Evolutionary conservation across 1,140 invertebrate species (phyloP).

Genomic region (Phymorhynchus buccinoides): DNA sequence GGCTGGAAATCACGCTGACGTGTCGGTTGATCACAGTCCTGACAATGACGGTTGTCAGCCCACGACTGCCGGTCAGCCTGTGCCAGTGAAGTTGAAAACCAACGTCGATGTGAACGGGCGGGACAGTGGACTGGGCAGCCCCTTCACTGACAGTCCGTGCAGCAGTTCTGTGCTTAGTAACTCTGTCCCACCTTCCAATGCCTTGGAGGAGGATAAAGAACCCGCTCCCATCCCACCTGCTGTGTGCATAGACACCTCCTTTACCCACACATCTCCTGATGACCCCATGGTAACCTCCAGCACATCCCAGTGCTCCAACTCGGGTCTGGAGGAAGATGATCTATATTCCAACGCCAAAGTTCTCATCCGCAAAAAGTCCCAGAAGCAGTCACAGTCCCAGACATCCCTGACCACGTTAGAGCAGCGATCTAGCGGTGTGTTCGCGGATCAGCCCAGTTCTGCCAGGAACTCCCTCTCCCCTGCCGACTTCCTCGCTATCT

Average conservation of each 20-base stretch:
- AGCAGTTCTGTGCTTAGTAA: conserved; percentile 38
- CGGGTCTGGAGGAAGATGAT: conserved; percentile 39
- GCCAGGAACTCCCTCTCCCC: conserved; percentile 21
- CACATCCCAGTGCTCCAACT: conserved; percentile 27
- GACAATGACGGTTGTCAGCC: neutral
- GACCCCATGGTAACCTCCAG: conserved; percentile 8
- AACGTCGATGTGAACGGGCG: conserved; percentile 34
- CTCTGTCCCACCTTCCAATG: conserved; percentile 13
- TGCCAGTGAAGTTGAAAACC: conserved; percentile 18
- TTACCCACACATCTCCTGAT: neutral
- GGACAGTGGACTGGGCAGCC: conserved; percentile 51
- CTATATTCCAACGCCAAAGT: conserved; percentile 55
- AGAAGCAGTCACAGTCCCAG: conserved; percentile 40
- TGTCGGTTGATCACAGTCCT: neutral
- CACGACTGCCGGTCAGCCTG: neutral
- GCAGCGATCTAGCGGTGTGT: neutral
- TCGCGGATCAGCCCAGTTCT: neutral
- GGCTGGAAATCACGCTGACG: neutral
- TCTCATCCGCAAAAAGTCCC: conserved; percentile 48
- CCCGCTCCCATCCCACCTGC: neutral
- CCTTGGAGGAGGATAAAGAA: neutral
- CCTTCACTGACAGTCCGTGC: conserved; percentile 39
- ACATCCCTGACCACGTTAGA: conserved; percentile 9
- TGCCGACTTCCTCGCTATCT: conserved; percentile 1
- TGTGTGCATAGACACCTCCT: neutral